Evolutionary conservation across 2,113 vertebrate genomes (phyloP), one percentile per base, ranked within the genome.

Genomic region (Phainopepla nitens): DNA sequence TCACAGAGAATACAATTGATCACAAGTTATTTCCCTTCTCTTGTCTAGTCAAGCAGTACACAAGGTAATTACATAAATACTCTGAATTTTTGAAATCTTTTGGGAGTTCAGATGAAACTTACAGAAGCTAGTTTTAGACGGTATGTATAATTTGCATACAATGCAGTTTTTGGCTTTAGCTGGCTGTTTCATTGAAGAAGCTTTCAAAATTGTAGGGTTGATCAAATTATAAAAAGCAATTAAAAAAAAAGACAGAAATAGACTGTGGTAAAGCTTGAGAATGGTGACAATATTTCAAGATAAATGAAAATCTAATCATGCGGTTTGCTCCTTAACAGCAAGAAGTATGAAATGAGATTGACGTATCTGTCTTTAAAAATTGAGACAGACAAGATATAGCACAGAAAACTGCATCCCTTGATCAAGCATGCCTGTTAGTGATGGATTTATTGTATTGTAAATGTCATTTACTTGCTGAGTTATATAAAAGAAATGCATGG

Each of bases 281-380:
- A 89, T 54, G 28, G 31, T 70, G 56, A 54, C 35, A 56, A 11
- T 89, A 51, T 92, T 94, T 95, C 72, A 87, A 73, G 68, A 70
- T 66, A 92, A 92, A 78, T 22, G 29, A 83, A 82, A 95, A 95
- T 84, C 42, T 93, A 54, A 89, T 92, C 25, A 82, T 81, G 64
- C 8, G 0, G 11, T 77, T 95, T 81, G 8, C 78, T 94, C 28
- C 54, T 71, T 71, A 89, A 89, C 54, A 78, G 82, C 69, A 58
- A 68, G 62, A 81, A 75, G 39, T 81, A 83, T 25, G 39, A 71
- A 93, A 81, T 56, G 13, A 84, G 56, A 21, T 64, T 87, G 82
- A 39, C 0, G 0, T 31, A 31, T 72, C 35, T 73, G 21, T 86
- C 71, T 91, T 57, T 70, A 78, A 89, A 92, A 86, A 73, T 66